Evolutionary conservation across 2,888 invertebrate genomes (phyloP).

Genomic region (Arctia plantaginis): DNA sequence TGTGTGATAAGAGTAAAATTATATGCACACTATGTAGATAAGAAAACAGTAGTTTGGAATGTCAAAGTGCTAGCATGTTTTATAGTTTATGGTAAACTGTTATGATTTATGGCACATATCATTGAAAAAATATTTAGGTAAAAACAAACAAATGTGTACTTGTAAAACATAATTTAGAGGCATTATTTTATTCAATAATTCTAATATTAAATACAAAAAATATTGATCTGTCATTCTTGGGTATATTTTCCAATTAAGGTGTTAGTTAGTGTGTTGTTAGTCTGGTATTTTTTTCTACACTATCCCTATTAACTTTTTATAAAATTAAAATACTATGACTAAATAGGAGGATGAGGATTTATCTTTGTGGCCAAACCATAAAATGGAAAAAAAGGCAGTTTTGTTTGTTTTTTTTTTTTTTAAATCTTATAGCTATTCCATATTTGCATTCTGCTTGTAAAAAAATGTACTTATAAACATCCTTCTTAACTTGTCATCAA

Average conservation of each 20-base stretch:
- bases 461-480: constrained; percentile 1
- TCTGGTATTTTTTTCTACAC: too few species aligned
- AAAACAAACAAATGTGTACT: too few species aligned
- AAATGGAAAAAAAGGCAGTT: neutral
- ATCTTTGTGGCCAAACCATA: neutral
- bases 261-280: too few species aligned
- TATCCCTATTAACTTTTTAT: too few species aligned
- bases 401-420: neutral
- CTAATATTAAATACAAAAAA: too few species aligned
- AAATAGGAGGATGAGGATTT: neutral
- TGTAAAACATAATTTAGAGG: too few species aligned
- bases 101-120: neutral
- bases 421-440: too few species aligned
- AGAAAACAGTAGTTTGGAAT: constrained; percentile 31
- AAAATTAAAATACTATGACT: too few species aligned
- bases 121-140: neutral
- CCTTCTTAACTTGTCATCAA: constrained; percentile 10
- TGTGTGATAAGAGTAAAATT: constrained; percentile 38
- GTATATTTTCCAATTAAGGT: too few species aligned
- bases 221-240: too few species aligned
- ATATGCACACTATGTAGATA: constrained; percentile 31
- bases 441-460: neutral
- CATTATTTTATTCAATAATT: too few species aligned
- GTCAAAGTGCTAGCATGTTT: constrained; percentile 11
- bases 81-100: neutral